Evolutionary conservation across 2,113 vertebrate genomes (phyloP), one percentile per base, ranked within the genome.

Genomic region (rabbit (Oryctolagus cuniculus)): DNA sequence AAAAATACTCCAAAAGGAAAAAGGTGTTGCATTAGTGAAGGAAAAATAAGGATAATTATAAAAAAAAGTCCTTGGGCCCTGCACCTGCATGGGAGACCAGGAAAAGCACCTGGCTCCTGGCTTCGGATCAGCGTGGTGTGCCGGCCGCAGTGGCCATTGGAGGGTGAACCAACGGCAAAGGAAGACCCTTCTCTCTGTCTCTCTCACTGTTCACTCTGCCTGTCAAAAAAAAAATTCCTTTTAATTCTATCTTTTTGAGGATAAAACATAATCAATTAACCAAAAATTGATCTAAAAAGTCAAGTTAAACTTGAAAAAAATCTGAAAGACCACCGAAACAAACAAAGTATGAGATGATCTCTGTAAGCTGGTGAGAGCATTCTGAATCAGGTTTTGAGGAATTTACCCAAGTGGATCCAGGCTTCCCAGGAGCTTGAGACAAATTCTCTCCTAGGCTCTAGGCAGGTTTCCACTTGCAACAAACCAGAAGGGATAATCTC

Each of bases 231-330:
- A 87, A 73, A 5, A 51, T 89, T 61, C 16, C 13, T 31, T 79
- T 87, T 51, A 34, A 79, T 27, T 3, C 44, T 82, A 17, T 78
- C 82, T 15, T 80, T 90, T 94, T 70, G 44, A 67, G 61, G 31
- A 49, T 80, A 64, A 79, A 82, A 55, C 4, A 24, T 53, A 67
- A 74, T 10, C 63, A 66, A 82, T 31, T 64, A 89, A 58, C 17
- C 36, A 49, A 17, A 92, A 4, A 25, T 36, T 78, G 49, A 85
- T 36, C 90, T 27, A 58, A 94, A 93, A 90, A 79, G 17, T 93
- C 22, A 36, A 87, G 34, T n/a, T 88, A n/a, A 81, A 75, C 25
- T 84, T 78, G 53, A 94, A 94, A 85, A 94, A 94, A 85, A 82
- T 82, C 63, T 15, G 36, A 72, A 36, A 27, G n/a, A 16, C 19